Percentiles rank a stretch among this genome's conserved stretches.
phyloP scores from a whole-genome alignment of 1,140 invertebrate species.

The Sitobion miscanthi region DNA sequence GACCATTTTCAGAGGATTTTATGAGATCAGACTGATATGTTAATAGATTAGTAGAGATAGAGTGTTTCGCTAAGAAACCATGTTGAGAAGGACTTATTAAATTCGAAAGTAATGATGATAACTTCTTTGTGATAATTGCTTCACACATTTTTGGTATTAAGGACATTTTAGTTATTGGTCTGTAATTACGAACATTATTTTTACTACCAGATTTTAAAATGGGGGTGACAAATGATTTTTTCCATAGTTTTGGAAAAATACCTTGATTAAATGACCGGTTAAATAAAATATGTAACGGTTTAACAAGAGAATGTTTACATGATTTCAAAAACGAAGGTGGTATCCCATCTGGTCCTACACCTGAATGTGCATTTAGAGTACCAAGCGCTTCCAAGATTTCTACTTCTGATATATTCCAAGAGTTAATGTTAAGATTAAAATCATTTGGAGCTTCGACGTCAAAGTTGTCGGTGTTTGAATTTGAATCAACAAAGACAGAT shows the following conservation, averaged over 20 bases:
- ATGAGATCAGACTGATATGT: background rate
- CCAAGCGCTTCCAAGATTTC: background rate
- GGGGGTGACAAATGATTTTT: background rate
- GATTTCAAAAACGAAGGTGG: no score
- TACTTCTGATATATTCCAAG: background rate
- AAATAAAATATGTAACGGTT: background rate
- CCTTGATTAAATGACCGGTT: background rate
- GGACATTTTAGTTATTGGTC: no score
- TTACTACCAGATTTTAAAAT: background rate
- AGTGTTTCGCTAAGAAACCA: constrained; percentile 19
- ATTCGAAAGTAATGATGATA: background rate
- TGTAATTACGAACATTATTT: background rate
- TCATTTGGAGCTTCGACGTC: background rate
- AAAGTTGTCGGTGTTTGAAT: no score
- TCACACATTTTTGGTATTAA: background rate
- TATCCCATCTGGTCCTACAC: no score
- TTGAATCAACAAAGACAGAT: no score
- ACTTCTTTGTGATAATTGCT: no score
- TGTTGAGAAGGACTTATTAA: background rate
- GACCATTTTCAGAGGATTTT: background rate
- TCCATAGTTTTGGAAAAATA: background rate
- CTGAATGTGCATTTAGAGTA: background rate
- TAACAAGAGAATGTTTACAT: background rate
- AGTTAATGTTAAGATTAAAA: background rate
- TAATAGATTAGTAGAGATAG: constrained; percentile 1